A percentile compares a stretch with the other conserved stretches of the same genome.
phyloP scores from a whole-genome alignment of 2,797 vertebrate species.

The Zalophus californianus region DNA sequence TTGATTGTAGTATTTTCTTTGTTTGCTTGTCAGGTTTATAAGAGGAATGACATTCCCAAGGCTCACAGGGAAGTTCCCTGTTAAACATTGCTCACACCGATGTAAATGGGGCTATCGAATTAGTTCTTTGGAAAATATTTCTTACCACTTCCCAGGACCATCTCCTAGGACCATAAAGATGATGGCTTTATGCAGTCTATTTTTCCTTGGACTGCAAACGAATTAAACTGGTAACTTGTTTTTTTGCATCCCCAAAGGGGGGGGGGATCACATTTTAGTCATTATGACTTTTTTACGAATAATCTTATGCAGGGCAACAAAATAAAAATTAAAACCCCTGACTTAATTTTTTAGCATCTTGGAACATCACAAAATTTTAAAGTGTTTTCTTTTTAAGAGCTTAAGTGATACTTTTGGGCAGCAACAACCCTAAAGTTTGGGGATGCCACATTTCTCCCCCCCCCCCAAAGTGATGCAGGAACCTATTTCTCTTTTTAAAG shows the following conservation, averaged over 20 bases:
- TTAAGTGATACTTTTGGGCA: neutral
- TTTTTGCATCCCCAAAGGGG: neutral
- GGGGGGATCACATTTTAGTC: neutral
- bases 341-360: constrained; percentile 32
- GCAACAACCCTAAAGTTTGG: neutral
- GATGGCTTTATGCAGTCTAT: neutral
- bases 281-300: neutral
- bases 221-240: constrained; percentile 41
- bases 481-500: neutral
- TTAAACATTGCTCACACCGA: constrained; percentile 18
- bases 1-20: constrained; percentile 64
- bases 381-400: constrained; percentile 25
- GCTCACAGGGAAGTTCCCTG: neutral
- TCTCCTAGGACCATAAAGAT: neutral
- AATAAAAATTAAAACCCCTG: neutral
- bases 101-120: neutral
- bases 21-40: constrained; percentile 71
- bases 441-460: neutral
- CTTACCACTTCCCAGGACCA: constrained; percentile 2
- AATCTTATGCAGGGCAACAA: constrained; percentile 46
- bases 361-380: neutral
- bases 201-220: constrained; percentile 34
- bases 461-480: neutral
- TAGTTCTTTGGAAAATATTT: constrained; percentile 56
- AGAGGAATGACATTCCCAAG: constrained; percentile 69